Evolutionary conservation across 1,140 invertebrate species (phyloP), one percentile per base, ranked within the genome.

Genomic region (Thaumetopoea pityocampa): DNA sequence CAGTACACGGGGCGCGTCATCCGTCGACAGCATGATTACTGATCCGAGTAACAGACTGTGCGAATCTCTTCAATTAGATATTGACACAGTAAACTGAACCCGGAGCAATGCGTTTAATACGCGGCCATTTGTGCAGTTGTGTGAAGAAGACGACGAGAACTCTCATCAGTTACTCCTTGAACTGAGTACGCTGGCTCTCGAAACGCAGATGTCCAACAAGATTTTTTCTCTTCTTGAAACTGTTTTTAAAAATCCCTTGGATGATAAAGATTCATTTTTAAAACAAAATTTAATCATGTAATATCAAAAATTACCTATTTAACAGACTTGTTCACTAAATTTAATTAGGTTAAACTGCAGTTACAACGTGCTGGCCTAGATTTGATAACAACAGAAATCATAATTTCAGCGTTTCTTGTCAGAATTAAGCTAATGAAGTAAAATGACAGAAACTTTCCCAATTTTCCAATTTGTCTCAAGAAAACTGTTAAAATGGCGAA

Each of bases 11-110:
- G n/a, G n/a, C 27, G 35, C 19, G 22, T 37, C n/a, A 35, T 37
- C 14, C 12, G 27, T 23, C 22, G 23, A 16, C 40, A 43, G 27
- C 15, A 30, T 26, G 34, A 22, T 7, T 8, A 33, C 19, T 22
- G 16, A 42, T 9, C 12, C 34, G 30, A 43, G 40, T 43, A 8
- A 7, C 26, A 43, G 20, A 33, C 34, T 43, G 40, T 14, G 34
- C 16, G 3, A 43, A 26, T 27, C 40, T 4, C 28, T 32, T 32
- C 17, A 42, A 32, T 32, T 22, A n/a, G n/a, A n/a, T n/a, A n/a
- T n/a, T n/a, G n/a, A n/a, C n/a, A n/a, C n/a, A n/a, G n/a, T n/a
- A n/a, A n/a, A n/a, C n/a, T n/a, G n/a, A n/a, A n/a, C n/a, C n/a
- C n/a, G n/a, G n/a, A n/a, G n/a, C n/a, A n/a, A 24, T 17, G 22